Conservation (phyloP, 2,113 vertebrate species). For the Platichthys flesus region DNA sequence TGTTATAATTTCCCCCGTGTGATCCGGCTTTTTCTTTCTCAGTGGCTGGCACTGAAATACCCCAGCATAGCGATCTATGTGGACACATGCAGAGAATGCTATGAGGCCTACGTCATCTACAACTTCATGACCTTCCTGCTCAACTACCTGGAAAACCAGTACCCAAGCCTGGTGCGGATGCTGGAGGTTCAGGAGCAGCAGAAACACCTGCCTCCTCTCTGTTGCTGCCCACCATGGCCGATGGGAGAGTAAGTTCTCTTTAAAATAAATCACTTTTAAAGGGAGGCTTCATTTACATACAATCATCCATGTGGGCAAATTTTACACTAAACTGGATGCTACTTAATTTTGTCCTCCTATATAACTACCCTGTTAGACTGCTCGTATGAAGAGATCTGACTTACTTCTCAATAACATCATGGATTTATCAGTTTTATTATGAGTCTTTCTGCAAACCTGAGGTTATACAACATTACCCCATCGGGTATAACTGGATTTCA, state of each 20-base stretch:
- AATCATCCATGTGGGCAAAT: too few relatives aligned
- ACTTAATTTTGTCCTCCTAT: too few relatives aligned
- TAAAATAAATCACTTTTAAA: not conserved
- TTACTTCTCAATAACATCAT: too few relatives aligned
- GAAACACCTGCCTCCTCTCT: constrained; percentile 93
- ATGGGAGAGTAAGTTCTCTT: constrained; percentile 97
- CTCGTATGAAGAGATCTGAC: too few relatives aligned
- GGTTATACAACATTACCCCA: too few relatives aligned
- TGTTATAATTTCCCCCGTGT: not conserved
- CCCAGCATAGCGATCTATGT: constrained; percentile 96
- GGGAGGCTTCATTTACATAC: too few relatives aligned
- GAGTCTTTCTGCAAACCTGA: too few relatives aligned
- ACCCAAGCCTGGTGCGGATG: constrained; percentile 93
- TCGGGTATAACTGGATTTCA: too few relatives aligned
- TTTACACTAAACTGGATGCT: too few relatives aligned
- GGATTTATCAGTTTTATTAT: too few relatives aligned
- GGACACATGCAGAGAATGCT: constrained; percentile 98
- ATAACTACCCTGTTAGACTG: too few relatives aligned
- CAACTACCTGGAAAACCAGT: constrained; percentile 94
- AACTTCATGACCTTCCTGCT: constrained; percentile 99
- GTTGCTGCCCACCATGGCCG: constrained; percentile 94
- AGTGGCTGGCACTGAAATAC: constrained; percentile 98
- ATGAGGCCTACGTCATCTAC: constrained; percentile 99
- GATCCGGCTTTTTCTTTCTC: constrained; percentile 27
- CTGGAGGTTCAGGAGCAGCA: constrained; percentile 97